phyloP scores from a whole-genome alignment of 1,140 invertebrate genomes.

The Pachyrhynchus sulphureomaculatus region DNA sequence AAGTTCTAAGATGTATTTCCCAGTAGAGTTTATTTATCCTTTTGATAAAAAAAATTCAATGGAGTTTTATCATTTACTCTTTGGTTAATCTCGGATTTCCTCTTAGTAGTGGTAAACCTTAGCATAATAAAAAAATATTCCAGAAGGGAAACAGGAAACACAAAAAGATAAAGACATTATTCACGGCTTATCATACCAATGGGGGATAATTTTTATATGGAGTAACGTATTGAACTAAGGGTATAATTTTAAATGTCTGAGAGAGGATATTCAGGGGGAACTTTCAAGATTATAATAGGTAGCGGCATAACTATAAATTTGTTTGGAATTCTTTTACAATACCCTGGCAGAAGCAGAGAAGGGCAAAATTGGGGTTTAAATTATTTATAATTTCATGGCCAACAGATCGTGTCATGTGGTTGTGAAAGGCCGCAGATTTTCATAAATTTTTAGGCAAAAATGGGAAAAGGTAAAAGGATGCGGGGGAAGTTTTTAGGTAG shows the following conservation, averaged over 20 bases:
- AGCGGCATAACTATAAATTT: slow-evolving; percentile 15
- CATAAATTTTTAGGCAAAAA: slow-evolving; percentile 1
- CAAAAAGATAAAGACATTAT: too few relatives aligned
- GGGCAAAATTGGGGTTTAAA: slow-evolving; percentile 10
- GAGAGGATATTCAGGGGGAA: slow-evolving; percentile 10
- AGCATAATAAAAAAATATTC: too few relatives aligned
- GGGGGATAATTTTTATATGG: slow-evolving; percentile 6
- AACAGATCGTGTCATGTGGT: slow-evolving; percentile 12
- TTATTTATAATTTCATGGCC: slow-evolving; percentile 13
- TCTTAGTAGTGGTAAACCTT: too few relatives aligned
- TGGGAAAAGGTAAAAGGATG: neutral
- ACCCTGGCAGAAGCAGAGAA: slow-evolving; percentile 13
- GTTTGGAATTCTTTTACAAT: slow-evolving; percentile 13
- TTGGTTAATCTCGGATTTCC: too few relatives aligned
- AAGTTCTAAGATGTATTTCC: too few relatives aligned
- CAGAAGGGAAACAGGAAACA: too few relatives aligned
- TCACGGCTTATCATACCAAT: neutral
- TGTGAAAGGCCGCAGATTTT: slow-evolving; percentile 7
- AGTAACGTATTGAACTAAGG: slow-evolving; percentile 13
- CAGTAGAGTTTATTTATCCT: too few relatives aligned
- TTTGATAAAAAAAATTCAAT: too few relatives aligned
- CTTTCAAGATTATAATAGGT: slow-evolving; percentile 10
- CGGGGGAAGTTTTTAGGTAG: too few relatives aligned
- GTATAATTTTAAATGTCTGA: slow-evolving; percentile 9
- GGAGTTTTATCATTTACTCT: too few relatives aligned